A percentile compares a stretch with the other conserved stretches of the same genome.
Conservation (phyloP, 92 coral and sea anemone species). For the Plumapathes pennacea region DNA sequence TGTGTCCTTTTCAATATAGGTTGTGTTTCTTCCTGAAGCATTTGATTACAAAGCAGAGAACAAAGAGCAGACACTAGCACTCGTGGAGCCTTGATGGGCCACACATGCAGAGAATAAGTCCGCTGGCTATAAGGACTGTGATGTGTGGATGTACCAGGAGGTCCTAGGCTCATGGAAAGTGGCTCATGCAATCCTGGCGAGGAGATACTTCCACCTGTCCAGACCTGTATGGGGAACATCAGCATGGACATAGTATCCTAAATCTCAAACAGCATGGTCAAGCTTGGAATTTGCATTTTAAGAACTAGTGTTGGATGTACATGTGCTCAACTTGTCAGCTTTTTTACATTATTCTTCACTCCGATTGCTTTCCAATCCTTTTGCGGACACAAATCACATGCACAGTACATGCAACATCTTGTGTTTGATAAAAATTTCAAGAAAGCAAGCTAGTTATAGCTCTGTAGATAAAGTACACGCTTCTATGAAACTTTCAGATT, state of each 20-base stretch:
- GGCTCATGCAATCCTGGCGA: constrained; percentile 63
- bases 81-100: constrained; percentile 84
- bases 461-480: no score
- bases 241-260: constrained; percentile 97
- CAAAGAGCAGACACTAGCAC: constrained; percentile 54
- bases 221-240: constrained; percentile 90
- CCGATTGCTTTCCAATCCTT: background rate
- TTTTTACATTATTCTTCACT: background rate
- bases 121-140: constrained; percentile 81
- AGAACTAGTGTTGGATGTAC: no score
- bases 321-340: background rate
- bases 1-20: constrained; percentile 41
- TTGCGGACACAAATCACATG: background rate
- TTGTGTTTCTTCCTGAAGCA: constrained; percentile 92
- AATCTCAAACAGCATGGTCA: no score
- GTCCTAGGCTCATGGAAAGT: constrained; percentile 81
- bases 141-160: constrained; percentile 73
- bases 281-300: background rate
- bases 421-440: no score
- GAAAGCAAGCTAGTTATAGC: no score
- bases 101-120: constrained; percentile 67
- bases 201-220: constrained; percentile 72
- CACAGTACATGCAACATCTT: no score
- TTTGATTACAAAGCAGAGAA: constrained; percentile 83
- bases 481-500: no score